Evolutionary conservation across 2,888 invertebrate genomes (phyloP), one percentile per base, ranked within the genome.

Genomic region (Salticus scenicus): DNA sequence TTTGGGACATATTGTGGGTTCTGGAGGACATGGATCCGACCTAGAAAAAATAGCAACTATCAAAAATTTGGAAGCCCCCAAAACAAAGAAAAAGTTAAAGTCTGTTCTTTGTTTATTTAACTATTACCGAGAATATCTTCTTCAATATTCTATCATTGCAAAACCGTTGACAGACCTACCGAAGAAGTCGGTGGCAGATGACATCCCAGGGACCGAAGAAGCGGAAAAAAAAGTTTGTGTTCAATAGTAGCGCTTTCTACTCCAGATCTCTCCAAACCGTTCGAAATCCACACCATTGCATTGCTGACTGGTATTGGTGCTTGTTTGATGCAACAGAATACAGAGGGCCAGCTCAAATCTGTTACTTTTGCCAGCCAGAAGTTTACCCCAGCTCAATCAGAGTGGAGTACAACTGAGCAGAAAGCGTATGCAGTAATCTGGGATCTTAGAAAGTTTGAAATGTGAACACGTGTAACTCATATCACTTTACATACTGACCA

Each of bases 61-160:
- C 7, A 17, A 77, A 10, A 17, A 28, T 27, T 27, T 69, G 1
- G 12, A 5, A 47, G 14, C 0, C 1, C 37, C 69, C 7, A 31
- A 27, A 47, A 67, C 67, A n/a, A 67, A 76, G 42, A 76, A 1
- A 5, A 17, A 31, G 0, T 30, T 67, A 17, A 42, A 33, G 63
- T 37, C 41, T 20, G 2, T 17, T 5, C 31, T 42, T 17, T 20
- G 51, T 24, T n/a, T 66, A 0, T n/a, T 27, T 7, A 66, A 64
- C 5, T 75, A 75, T 30, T 42, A 75, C 20, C 7, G 75, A 42
- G 28, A 64, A 27, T 75, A 75, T 64, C 17, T 66, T 8, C 37
- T n/a, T 4, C 5, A 66, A 2, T 64, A 28, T 41, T 12, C 41
- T 8, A 37, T 8, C 7, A 8, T 47, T 17, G 7, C 47, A 1